Conservation (phyloP, 2,113 vertebrate genomes). For the Cynopterus brachyotis region DNA sequence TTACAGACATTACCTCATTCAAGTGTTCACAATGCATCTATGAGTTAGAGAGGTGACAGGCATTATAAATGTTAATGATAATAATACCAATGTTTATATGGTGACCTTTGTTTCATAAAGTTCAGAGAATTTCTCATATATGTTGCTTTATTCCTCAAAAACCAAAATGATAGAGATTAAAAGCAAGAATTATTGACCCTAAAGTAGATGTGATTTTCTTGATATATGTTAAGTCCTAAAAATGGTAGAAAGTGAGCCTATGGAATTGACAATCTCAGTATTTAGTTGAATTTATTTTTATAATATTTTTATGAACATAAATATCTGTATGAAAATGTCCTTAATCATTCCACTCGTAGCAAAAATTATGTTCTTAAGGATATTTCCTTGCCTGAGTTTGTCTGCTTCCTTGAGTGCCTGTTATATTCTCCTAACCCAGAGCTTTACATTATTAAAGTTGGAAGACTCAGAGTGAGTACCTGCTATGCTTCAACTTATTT, state of each 20-base stretch:
- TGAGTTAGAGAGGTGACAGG: conserved; percentile 33
- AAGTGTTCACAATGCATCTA: background rate
- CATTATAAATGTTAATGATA: conserved; percentile 32
- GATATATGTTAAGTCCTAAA: background rate
- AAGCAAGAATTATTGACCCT: background rate
- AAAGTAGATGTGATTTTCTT: background rate
- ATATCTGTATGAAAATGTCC: background rate
- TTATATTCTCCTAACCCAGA: no score
- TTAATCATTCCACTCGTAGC: background rate
- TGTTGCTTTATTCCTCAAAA: background rate
- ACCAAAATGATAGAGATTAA: background rate
- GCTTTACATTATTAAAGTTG: no score
- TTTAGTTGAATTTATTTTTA: background rate
- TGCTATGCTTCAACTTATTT: background rate
- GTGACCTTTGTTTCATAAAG: background rate
- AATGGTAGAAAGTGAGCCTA: background rate
- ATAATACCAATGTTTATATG: conserved; percentile 20
- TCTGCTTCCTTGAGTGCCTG: background rate
- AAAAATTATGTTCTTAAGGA: background rate
- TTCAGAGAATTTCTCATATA: background rate
- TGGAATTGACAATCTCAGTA: background rate
- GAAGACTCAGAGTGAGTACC: background rate
- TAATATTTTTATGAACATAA: background rate
- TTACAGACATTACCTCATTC: conserved; percentile 70
- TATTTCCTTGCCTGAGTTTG: background rate